Base-by-base conservation (phyloP, 1,140 invertebrate genomes). In the Euura saliciscinereae region DNA sequence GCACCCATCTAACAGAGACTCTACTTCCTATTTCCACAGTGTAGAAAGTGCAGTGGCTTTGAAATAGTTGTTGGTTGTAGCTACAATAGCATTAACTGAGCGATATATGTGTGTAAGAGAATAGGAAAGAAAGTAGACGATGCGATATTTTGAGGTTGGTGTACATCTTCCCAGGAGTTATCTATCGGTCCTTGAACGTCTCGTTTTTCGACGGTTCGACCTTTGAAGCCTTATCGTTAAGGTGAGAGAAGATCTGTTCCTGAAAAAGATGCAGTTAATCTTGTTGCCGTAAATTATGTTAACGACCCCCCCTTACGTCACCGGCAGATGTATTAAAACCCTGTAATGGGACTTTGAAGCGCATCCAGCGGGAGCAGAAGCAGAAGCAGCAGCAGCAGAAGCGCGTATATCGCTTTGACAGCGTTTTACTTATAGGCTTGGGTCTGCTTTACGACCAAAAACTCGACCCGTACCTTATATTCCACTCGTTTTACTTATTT, bases 391-490 rank as follows among this genome's bases (percentile, higher is more conserved):
- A 59, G 51, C 51, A 59, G 51, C 51, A 59, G 51, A n/a, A 59
- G 51, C 51, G 13, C 51, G 51, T n/a, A n/a, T n/a, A n/a, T n/a
- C 51, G 51, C 51, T 59, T 59, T 59, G 51, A 59, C 51, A 59
- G 51, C 51, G 51, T n/a, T 59, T 59, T 59, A 59, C 51, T 59
- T 59, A 59, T 59, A 59, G 51, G 51, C 13, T n/a, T 11, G 51
- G 28, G 51, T 28, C 28, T n/a, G 5, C 8, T 59, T 59, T 59
- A 59, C 51, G 51, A 59, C 51, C 51, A 59, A 59, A 51, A 59
- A 59, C 51, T 59, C 51, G 51, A 8, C 2, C 51, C 51, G 28
- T 28, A 28, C 28, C 28, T n/a, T n/a, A n/a, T 59, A 10, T 59
- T 59, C n/a, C 51, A n/a, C 51, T 59, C 51, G 3, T 59, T 59